Evolutionary conservation across 2,888 invertebrate species (phyloP).

Genomic region (Pheosia gnoma): DNA sequence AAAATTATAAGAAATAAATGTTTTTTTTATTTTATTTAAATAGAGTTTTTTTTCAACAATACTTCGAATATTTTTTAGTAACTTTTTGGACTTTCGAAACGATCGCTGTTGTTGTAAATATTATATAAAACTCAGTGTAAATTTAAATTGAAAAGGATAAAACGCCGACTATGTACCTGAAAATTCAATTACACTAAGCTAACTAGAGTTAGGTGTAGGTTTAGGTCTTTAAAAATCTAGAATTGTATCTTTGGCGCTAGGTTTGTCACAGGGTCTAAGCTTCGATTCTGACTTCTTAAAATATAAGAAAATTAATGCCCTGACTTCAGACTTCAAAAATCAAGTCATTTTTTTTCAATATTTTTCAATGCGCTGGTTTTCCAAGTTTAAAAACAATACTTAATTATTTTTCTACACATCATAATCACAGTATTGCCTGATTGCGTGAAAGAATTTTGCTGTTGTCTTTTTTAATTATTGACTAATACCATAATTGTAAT

Average conservation of each 20-base stretch:
- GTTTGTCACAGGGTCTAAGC: constrained; percentile 78
- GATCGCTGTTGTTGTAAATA: constrained; percentile 63
- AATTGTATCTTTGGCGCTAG: constrained; percentile 73
- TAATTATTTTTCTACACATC: constrained; percentile 14
- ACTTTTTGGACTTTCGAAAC: constrained; percentile 49
- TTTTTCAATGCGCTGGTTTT: constrained; percentile 26
- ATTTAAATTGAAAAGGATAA: constrained; percentile 41
- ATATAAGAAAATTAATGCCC: constrained; percentile 10
- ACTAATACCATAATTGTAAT: constrained; percentile 7
- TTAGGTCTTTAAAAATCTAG: constrained; percentile 73
- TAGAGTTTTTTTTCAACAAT: not conserved
- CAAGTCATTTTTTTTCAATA: constrained; percentile 9
- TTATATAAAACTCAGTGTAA: constrained; percentile 44
- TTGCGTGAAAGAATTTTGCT: constrained; percentile 60
- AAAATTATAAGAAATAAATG: constrained; percentile 13
- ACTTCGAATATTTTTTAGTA: too few species aligned
- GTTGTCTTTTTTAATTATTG: constrained; percentile 49
- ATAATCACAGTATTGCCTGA: constrained; percentile 25
- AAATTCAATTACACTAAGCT: constrained; percentile 79
- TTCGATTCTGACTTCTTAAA: constrained; percentile 51
- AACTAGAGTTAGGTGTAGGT: constrained; percentile 73
- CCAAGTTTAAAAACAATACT: constrained; percentile 7
- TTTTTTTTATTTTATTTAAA: not conserved
- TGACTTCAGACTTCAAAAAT: constrained; percentile 7
- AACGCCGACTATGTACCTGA: constrained; percentile 82